phyloP scores from a whole-genome alignment of 2,888 invertebrate species.

The Sturmia bella region DNA sequence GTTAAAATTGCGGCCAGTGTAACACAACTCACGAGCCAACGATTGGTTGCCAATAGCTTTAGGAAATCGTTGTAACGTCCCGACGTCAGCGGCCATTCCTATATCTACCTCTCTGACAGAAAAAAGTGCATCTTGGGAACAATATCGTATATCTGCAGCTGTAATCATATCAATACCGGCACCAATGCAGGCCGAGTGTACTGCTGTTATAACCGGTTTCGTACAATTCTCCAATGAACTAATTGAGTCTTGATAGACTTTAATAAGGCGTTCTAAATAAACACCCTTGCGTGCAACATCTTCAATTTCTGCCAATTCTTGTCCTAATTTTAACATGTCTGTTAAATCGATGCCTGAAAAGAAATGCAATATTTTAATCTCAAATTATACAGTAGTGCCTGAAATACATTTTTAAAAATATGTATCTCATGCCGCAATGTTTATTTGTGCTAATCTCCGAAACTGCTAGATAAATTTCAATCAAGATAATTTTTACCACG shows the following conservation, averaged over 20 bases:
- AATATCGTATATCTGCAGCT: constrained; percentile 95
- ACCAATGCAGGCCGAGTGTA: constrained; percentile 95
- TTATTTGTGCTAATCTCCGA: too few species aligned
- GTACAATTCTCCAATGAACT: constrained; percentile 91
- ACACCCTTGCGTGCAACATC: constrained; percentile 91
- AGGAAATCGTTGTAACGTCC: constrained; percentile 95
- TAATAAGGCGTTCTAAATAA: constrained; percentile 85
- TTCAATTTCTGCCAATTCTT: constrained; percentile 83
- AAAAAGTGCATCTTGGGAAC: constrained; percentile 93
- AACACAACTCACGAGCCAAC: constrained; percentile 92
- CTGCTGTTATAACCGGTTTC: constrained; percentile 94
- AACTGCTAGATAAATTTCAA: too few species aligned
- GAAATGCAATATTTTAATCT: not conserved
- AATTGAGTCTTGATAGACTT: constrained; percentile 89
- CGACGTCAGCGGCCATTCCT: constrained; percentile 98
- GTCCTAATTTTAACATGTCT: constrained; percentile 79
- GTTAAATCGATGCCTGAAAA: constrained; percentile 84
- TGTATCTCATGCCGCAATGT: too few species aligned
- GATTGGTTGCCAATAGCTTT: constrained; percentile 94
- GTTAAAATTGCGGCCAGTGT: constrained; percentile 90
- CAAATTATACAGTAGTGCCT: not conserved
- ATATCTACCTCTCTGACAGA: constrained; percentile 93
- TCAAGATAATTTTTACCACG: too few species aligned
- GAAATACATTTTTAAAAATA: too few species aligned
- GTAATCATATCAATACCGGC: constrained; percentile 94